Evolutionary conservation across 2,797 vertebrate species (phyloP).

Genomic region (Chelmon rostratus): DNA sequence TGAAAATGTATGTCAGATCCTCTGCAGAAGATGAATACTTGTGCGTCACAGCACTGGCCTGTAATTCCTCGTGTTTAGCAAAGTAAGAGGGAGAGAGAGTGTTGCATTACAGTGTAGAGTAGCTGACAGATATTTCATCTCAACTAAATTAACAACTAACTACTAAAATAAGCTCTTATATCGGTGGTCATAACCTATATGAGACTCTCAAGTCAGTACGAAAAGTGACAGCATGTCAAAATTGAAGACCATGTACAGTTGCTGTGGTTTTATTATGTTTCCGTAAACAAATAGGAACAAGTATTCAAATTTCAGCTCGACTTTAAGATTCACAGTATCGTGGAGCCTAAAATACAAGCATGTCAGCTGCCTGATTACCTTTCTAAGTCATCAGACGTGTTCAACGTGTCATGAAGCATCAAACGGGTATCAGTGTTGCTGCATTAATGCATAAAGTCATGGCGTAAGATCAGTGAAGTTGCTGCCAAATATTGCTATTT

Average conservation of each 20-base stretch:
- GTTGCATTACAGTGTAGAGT: neutral
- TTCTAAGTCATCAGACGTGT: neutral
- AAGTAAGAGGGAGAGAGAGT: slow-evolving; percentile 13
- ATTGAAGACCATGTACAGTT: neutral
- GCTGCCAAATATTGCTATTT: too few species aligned
- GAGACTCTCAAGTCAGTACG: neutral
- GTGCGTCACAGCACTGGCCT: slow-evolving; percentile 51
- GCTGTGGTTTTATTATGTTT: neutral
- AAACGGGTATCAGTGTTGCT: too few species aligned
- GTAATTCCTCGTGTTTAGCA: slow-evolving; percentile 48
- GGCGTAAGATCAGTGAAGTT: neutral
- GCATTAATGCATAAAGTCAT: neutral
- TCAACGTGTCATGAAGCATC: neutral
- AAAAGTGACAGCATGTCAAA: neutral
- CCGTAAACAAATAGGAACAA: neutral
- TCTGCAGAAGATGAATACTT: slow-evolving; percentile 63
- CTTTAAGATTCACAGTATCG: neutral
- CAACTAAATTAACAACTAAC: neutral
- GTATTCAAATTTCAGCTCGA: neutral
- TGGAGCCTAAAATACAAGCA: neutral
- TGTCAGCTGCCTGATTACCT: neutral
- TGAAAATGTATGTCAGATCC: slow-evolving; percentile 68
- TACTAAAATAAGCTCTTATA: neutral
- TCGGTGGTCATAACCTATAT: too few species aligned
- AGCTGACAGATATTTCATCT: slow-evolving; percentile 12